phyloP scores from a whole-genome alignment of 2,113 vertebrate genomes.

The Thunnus maccoyii region DNA sequence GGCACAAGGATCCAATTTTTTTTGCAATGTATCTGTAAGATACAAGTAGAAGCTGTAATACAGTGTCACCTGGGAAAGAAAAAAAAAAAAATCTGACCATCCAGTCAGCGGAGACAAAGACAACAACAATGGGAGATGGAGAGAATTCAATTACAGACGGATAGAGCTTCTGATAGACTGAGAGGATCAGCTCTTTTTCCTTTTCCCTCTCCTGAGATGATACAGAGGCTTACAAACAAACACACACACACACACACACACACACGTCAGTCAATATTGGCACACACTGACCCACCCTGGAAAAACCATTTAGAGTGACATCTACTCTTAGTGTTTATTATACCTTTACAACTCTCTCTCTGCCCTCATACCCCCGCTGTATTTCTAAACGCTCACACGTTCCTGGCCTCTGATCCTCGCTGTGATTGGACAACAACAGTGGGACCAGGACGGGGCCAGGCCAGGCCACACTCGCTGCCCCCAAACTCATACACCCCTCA shows the following conservation, averaged over 20 bases:
- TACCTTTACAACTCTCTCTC: slow-evolving; percentile 58
- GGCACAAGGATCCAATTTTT: slow-evolving; percentile 5
- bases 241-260: slow-evolving; percentile 55
- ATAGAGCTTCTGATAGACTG: slow-evolving; percentile 72
- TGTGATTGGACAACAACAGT: slow-evolving; percentile 76
- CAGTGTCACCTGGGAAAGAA: slow-evolving; percentile 26
- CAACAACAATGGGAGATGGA: slow-evolving; percentile 69
- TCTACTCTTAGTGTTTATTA: slow-evolving; percentile 77
- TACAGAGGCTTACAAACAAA: slow-evolving; percentile 37
- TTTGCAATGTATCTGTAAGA: slow-evolving; percentile 13
- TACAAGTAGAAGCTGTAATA: slow-evolving; percentile 15
- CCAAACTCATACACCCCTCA: slow-evolving; percentile 36
- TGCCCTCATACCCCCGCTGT: slow-evolving; percentile 81
- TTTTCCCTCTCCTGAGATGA: slow-evolving; percentile 52
- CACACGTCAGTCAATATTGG: slow-evolving; percentile 95
- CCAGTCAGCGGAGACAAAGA: slow-evolving; percentile 71
- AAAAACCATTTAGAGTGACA: slow-evolving; percentile 99
- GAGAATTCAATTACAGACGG: slow-evolving; percentile 79
- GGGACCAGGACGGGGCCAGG: slow-evolving; percentile 46
- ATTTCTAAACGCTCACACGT: slow-evolving; percentile 88
- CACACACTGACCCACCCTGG: slow-evolving; percentile 95
- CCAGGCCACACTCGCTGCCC: slow-evolving; percentile 39
- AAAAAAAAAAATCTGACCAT: slow-evolving; percentile 53
- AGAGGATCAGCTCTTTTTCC: slow-evolving; percentile 68
- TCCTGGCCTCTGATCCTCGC: slow-evolving; percentile 69